Evolutionary conservation across 2,888 invertebrate species (phyloP).

Genomic region (Callinectes sapidus): DNA sequence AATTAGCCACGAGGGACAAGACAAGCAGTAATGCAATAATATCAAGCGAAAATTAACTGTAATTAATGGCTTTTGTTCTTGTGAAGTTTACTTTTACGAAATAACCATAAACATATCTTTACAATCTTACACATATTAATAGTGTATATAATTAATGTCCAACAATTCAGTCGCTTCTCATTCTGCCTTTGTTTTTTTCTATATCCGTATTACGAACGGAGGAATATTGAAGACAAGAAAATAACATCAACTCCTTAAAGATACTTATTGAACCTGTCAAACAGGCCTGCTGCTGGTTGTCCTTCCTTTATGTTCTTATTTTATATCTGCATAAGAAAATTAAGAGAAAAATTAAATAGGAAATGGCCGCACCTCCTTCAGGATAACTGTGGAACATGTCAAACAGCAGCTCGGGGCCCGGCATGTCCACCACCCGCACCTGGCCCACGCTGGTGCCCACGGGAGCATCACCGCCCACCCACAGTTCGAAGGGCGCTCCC

Average conservation of each 20-base stretch:
- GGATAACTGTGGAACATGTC: slow-evolving; percentile 89
- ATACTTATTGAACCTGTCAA: slow-evolving; percentile 89
- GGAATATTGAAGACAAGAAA: neutral
- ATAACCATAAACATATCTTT: neutral
- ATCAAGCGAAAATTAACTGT: neutral
- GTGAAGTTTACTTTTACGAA: neutral
- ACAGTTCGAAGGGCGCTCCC: slow-evolving; percentile 91
- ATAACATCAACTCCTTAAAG: slow-evolving; percentile 83
- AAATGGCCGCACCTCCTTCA: slow-evolving; percentile 82
- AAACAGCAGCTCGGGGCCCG: slow-evolving; percentile 83
- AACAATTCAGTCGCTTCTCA: too few species aligned
- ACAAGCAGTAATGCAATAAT: neutral
- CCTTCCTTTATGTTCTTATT: too few species aligned
- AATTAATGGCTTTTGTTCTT: neutral
- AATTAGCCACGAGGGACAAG: neutral
- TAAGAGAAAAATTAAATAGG: neutral
- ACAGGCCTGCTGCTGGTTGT: slow-evolving; percentile 77
- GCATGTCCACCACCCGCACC: slow-evolving; percentile 85
- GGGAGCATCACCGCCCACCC: slow-evolving; percentile 91
- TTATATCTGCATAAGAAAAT: neutral
- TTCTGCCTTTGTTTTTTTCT: too few species aligned
- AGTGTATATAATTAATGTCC: too few species aligned
- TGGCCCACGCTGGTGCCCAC: slow-evolving; percentile 91
- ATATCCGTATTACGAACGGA: neutral
- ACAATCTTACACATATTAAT: neutral